Evolutionary conservation across 2,113 vertebrate genomes (phyloP).

Genomic region (Bungarus multicinctus): DNA sequence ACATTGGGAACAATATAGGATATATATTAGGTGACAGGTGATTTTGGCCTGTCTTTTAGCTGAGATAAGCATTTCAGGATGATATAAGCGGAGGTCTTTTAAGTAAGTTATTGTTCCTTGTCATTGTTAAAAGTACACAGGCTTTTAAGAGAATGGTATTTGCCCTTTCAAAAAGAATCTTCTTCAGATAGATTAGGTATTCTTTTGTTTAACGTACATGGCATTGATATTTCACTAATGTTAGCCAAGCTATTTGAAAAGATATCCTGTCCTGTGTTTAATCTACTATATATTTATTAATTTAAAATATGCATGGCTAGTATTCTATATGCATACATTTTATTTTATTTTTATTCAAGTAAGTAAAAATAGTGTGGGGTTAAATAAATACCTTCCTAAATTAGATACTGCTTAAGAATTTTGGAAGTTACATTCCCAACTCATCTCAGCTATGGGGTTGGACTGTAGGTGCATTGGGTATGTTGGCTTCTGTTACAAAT

Average conservation of each 20-base stretch:
- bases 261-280: not conserved
- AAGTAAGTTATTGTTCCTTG: not conserved
- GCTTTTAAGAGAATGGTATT: constrained; percentile 21
- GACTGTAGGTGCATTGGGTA: not conserved
- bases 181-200: not conserved
- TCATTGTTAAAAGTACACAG: constrained; percentile 20
- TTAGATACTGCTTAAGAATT: not conserved
- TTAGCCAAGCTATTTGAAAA: not conserved
- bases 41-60: not conserved
- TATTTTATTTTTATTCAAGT: not conserved
- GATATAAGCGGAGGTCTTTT: not conserved
- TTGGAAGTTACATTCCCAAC: not conserved
- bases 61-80: not conserved
- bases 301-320: not conserved
- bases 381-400: not conserved
- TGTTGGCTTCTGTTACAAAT: not conserved
- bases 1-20: not conserved
- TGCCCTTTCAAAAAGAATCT: constrained; percentile 13
- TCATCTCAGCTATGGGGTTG: not conserved
- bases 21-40: not conserved
- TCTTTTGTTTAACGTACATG: not conserved
- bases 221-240: not conserved
- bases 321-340: not conserved
- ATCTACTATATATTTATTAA: not conserved
- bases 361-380: not conserved